Conservation (phyloP, 2,888 invertebrate species). For the Leptothorax acervorum region DNA sequence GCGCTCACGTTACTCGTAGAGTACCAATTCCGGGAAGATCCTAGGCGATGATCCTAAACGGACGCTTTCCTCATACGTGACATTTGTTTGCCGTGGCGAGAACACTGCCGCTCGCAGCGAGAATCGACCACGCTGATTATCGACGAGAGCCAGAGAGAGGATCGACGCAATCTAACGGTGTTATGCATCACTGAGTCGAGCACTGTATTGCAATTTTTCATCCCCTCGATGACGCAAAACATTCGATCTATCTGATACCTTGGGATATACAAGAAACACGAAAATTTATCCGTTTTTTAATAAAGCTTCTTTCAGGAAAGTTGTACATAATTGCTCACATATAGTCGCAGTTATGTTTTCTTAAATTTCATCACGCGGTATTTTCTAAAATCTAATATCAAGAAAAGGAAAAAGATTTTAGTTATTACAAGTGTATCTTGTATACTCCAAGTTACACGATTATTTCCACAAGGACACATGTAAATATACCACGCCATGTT, state of each 20-base stretch:
- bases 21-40: conserved; percentile 61
- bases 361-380: background rate
- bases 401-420: background rate
- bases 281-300: background rate
- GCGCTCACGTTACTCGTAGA: conserved; percentile 58
- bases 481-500: conserved; percentile 18
- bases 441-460: background rate
- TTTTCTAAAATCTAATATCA: background rate
- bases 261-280: background rate
- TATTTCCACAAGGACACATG: background rate
- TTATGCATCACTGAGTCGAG: conserved; percentile 45
- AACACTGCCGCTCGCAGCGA: conserved; percentile 25
- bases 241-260: background rate
- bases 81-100: conserved; percentile 41
- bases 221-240: background rate
- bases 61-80: conserved; percentile 50
- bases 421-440: background rate
- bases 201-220: conserved; percentile 25
- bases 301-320: background rate
- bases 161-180: conserved; percentile 43
- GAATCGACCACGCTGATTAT: conserved; percentile 23
- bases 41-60: conserved; percentile 45
- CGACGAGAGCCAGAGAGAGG: background rate
- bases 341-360: background rate
- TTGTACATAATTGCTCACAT: background rate